Evolutionary conservation across 2,797 vertebrate species (phyloP), one percentile per base, ranked within the genome.

Genomic region (Melanotaenia trifasciata): DNA sequence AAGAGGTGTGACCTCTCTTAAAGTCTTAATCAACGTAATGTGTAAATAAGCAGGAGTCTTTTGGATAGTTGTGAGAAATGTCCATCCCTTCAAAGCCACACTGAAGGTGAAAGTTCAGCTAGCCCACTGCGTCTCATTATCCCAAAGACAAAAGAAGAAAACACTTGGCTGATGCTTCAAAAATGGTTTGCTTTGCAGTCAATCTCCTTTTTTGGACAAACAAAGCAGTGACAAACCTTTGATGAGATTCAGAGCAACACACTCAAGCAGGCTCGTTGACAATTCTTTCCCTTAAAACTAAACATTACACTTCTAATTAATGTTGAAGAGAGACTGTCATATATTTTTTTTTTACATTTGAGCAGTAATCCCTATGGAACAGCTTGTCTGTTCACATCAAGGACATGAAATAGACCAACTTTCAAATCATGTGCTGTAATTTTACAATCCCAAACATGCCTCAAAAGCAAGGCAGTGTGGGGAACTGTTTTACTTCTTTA

Each of bases 1-100:
- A 85, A 91, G 86, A 90, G 77, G 74, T 89, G 90, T 90, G 90
- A 90, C 91, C 91, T 90, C 85, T 92, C 90, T 89, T 93, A 91
- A 92, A 91, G 86, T 85, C 82, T 81, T 87, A 90, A 94, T 93
- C 91, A 92, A 86, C 83, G 85, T 91, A 92, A 92, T 93, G 91
- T 92, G 86, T 89, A 90, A 92, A 87, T 91, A 88, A 91, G 89
- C 83, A 78, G 79, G 72, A 83, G 87, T 67, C 77, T 64, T 33
- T 67, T 84, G 81, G 78, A 85, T 76, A 76, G 87, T 86, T 67
- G 87, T 89, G 91, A 92, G 92, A 89, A 90, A 94, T 92, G 83
- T 56, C 36, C 3, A 20, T 85, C 71, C 74, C 69, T 58, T 88
- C 72, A 75, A 76, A 80, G 83, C 75, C 68, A 62, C 68, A 32